phyloP scores from a whole-genome alignment of 2,113 vertebrate genomes.

The Dinomys branickii region DNA sequence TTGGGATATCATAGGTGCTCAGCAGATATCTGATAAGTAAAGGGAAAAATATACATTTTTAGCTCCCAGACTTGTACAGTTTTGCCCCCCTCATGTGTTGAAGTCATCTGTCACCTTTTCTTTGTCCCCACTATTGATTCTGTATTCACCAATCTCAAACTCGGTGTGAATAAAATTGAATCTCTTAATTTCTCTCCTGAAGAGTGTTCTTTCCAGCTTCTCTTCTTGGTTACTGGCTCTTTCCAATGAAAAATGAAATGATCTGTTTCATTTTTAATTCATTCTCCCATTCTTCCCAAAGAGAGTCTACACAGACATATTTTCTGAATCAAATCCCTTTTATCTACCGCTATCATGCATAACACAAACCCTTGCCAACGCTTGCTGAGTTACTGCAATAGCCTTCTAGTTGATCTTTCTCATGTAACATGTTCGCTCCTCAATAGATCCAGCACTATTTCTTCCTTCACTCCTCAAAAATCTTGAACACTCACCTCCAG shows the following conservation, averaged over 20 bases:
- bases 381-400: not conserved
- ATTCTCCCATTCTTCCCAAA: not conserved
- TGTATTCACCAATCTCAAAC: not conserved
- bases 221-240: not conserved
- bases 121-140: not conserved
- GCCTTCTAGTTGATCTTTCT: not conserved
- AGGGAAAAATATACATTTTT: not conserved
- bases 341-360: not conserved
- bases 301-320: not conserved
- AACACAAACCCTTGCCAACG: not conserved
- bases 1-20: not conserved
- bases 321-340: not conserved
- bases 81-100: not conserved
- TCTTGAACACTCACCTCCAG: not conserved
- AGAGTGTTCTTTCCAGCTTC: not conserved
- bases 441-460: not conserved
- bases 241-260: too few relatives aligned
- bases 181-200: not conserved
- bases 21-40: slow-evolving; percentile 17
- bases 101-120: not conserved
- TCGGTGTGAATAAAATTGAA: not conserved
- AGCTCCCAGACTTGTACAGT: not conserved
- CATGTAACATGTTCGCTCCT: not conserved
- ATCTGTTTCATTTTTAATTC: slow-evolving; percentile 6
- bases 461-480: not conserved